phyloP scores from a whole-genome alignment of 2,888 invertebrate species.

The Lycophotia porphyrea region DNA sequence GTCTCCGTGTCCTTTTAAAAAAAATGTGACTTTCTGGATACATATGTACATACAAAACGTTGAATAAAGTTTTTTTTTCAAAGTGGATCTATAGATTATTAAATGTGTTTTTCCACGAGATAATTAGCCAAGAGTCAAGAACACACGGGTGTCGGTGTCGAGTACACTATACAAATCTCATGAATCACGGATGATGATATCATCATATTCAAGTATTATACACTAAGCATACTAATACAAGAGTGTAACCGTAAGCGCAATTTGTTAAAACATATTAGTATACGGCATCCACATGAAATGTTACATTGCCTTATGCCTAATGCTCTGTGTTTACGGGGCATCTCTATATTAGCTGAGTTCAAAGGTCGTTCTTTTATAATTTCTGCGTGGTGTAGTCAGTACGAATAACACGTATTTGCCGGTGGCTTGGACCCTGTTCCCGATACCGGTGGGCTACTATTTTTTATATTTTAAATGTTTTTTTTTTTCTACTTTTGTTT shows the following conservation, averaged over 20 bases:
- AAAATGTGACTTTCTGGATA: neutral
- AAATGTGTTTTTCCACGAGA: slow-evolving; percentile 44
- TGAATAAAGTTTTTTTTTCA: neutral
- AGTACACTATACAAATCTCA: slow-evolving; percentile 65
- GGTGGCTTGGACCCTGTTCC: no score
- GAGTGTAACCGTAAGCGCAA: slow-evolving; percentile 47
- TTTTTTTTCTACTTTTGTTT: no score
- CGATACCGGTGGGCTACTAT: no score
- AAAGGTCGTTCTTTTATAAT: slow-evolving; percentile 37
- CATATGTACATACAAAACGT: neutral
- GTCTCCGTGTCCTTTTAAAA: neutral
- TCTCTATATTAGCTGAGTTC: slow-evolving; percentile 22
- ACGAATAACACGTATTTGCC: slow-evolving; percentile 6
- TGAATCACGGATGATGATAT: slow-evolving; percentile 81
- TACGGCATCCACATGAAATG: slow-evolving; percentile 30
- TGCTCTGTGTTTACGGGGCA: slow-evolving; percentile 10
- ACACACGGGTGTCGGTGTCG: slow-evolving; percentile 24
- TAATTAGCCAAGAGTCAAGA: slow-evolving; percentile 45
- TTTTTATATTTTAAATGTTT: no score
- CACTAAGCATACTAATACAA: slow-evolving; percentile 64
- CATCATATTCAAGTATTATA: slow-evolving; percentile 71
- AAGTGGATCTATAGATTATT: neutral
- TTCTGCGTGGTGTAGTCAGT: slow-evolving; percentile 9
- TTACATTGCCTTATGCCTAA: slow-evolving; percentile 33
- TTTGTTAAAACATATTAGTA: slow-evolving; percentile 47